phyloP scores from a whole-genome alignment of 2,888 invertebrate species.

The Strigamia maritima region DNA sequence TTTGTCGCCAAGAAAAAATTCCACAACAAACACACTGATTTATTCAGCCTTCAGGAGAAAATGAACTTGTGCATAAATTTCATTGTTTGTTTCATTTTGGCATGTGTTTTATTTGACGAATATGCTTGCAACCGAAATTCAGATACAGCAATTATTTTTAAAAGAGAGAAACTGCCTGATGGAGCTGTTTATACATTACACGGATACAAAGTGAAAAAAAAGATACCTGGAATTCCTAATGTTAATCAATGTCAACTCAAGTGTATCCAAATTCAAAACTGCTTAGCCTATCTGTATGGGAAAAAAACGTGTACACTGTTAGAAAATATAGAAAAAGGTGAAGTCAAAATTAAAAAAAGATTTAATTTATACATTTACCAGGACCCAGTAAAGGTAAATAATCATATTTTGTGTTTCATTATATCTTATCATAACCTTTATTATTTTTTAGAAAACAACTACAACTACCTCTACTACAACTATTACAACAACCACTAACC shows the following conservation, averaged over 20 bases:
- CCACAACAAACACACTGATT: no score
- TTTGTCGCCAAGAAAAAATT: no score
- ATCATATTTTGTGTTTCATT: not conserved
- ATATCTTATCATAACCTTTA: not conserved
- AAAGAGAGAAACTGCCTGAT: not conserved
- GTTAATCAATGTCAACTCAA: not conserved
- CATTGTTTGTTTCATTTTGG: not conserved
- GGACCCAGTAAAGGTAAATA: not conserved
- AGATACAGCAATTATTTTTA: not conserved
- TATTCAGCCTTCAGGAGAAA: no score
- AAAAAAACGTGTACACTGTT: not conserved
- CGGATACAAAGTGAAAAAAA: not conserved
- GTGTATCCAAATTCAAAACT: not conserved
- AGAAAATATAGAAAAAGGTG: not conserved
- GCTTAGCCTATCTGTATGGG: not conserved
- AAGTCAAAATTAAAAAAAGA: not conserved
- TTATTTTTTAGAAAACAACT: not conserved
- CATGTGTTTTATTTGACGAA: not conserved
- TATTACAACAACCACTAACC: not conserved
- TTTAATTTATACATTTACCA: not conserved
- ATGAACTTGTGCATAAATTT: no score
- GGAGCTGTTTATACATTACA: not conserved
- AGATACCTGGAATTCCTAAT: not conserved
- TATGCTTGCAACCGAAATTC: not conserved
- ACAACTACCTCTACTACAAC: not conserved